Evolutionary conservation across 2,797 vertebrate species (phyloP).

Genomic region (Sylvilagus floridanus): DNA sequence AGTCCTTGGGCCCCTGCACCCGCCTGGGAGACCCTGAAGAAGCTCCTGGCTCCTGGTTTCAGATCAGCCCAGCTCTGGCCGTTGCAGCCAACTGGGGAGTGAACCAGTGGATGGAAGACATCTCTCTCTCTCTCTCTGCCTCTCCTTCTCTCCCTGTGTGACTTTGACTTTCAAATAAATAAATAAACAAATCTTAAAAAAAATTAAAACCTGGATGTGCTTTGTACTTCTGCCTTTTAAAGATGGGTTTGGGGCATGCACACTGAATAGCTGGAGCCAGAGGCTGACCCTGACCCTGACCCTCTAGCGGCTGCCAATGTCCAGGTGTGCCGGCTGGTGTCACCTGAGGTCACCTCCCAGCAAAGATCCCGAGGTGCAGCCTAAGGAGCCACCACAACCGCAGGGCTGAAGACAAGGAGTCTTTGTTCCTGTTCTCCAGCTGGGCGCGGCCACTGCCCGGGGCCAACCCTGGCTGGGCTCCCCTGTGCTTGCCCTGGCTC

Average conservation of each 20-base stretch:
- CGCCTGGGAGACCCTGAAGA: too few relatives aligned
- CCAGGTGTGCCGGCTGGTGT: neutral
- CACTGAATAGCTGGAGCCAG: neutral
- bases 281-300: neutral
- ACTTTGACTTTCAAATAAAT: too few relatives aligned
- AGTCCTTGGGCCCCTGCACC: too few relatives aligned
- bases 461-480: neutral
- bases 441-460: neutral
- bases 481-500: neutral
- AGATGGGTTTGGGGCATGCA: neutral
- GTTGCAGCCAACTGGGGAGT: too few relatives aligned
- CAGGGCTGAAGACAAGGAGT: neutral
- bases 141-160: too few relatives aligned
- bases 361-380: neutral
- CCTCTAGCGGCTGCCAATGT: neutral
- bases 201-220: neutral
- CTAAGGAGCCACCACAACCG: neutral
- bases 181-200: too few relatives aligned
- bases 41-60: too few relatives aligned
- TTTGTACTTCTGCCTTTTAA: neutral
- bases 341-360: neutral
- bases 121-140: too few relatives aligned
- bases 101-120: too few relatives aligned
- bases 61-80: too few relatives aligned
- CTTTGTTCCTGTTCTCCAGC: neutral